Evolutionary conservation across 1,140 invertebrate species (phyloP).

Genomic region (Solenopsis fugax): DNA sequence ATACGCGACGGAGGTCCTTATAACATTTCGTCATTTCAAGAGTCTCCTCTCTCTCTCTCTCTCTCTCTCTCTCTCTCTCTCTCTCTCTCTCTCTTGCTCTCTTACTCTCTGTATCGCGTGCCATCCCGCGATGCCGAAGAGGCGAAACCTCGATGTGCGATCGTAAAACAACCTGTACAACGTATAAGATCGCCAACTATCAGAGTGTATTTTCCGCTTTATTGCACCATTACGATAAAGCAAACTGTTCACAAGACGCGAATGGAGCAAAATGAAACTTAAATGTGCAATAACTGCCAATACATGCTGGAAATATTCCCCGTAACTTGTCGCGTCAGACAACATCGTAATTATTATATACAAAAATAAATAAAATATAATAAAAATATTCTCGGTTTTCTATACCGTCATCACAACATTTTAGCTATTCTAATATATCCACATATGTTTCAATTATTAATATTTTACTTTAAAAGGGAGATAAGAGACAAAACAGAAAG

Average conservation of each 20-base stretch:
- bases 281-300: conserved; percentile 10
- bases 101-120: conserved; percentile 6
- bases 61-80: neutral
- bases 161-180: conserved; percentile 35
- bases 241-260: conserved; percentile 35
- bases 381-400: neutral
- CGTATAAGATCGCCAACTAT: conserved; percentile 31
- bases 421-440: neutral
- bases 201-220: conserved; percentile 42
- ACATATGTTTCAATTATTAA: neutral
- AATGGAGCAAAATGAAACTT: conserved; percentile 16
- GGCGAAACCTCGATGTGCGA: conserved; percentile 10
- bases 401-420: neutral
- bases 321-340: neutral
- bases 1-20: conserved; percentile 40
- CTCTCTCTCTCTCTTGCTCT: neutral
- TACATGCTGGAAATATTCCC: neutral
- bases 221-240: conserved; percentile 29
- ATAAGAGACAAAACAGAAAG: neutral
- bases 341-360: neutral
- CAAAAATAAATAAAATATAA: no score
- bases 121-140: neutral
- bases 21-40: conserved; percentile 50
- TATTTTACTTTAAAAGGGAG: neutral
- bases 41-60: neutral